phyloP scores from a whole-genome alignment of 23 tunicate genomes.

The Phallusia fumigata region DNA sequence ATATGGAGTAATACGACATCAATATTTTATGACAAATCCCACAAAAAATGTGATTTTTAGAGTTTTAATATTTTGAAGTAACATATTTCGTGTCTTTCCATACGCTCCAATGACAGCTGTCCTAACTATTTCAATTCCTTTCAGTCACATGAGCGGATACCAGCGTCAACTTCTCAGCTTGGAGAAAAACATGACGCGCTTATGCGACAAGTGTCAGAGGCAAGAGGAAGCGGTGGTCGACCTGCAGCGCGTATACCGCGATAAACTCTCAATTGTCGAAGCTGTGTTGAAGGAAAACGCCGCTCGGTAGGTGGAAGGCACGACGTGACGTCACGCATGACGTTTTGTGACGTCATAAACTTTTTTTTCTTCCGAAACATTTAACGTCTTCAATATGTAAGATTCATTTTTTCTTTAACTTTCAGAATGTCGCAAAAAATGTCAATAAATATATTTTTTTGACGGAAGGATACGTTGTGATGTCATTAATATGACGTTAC shows the following conservation, averaged over 20 bases:
- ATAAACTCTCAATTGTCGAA: constrained; percentile 69
- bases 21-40: no score
- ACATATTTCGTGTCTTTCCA: background rate
- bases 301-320: constrained; percentile 30
- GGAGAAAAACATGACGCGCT: constrained; percentile 33
- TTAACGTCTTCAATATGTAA: no score
- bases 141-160: constrained; percentile 71
- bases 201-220: constrained; percentile 44
- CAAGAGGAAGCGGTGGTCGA: constrained; percentile 49
- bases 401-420: no score
- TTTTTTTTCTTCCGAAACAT: background rate
- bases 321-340: no score
- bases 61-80: no score
- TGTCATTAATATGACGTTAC: no score
- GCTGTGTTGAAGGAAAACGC: constrained; percentile 45
- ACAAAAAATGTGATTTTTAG: no score
- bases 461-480: no score
- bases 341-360: no score
- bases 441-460: no score
- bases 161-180: constrained; percentile 32
- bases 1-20: no score
- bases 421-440: no score
- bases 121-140: background rate
- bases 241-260: constrained; percentile 65
- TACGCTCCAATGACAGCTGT: background rate